Conservation (phyloP, 35 echinoderm and acorn worm species). For the Chiridota heheva region DNA sequence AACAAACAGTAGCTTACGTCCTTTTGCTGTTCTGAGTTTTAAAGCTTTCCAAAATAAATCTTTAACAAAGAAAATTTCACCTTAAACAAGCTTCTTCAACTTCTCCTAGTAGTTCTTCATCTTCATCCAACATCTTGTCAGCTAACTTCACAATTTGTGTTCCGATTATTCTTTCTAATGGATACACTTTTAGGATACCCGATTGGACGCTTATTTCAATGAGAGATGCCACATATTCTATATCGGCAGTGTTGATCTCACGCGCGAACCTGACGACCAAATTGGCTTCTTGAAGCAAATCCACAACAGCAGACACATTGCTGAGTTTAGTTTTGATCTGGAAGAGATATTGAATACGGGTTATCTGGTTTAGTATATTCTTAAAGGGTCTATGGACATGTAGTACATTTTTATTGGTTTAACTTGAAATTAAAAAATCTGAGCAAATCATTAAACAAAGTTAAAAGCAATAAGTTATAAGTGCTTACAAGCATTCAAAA, state of each 20-base stretch:
- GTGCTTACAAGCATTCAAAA: neutral
- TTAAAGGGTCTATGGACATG: neutral
- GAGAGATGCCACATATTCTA: constrained; percentile 47
- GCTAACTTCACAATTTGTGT: constrained; percentile 57
- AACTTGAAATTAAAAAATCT: constrained; percentile 8
- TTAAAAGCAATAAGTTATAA: neutral
- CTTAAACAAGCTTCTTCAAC: constrained; percentile 63
- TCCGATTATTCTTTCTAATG: constrained; percentile 39
- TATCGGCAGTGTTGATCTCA: constrained; percentile 47
- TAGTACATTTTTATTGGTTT: neutral
- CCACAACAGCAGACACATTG: constrained; percentile 56
- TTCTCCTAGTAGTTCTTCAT: constrained; percentile 25
- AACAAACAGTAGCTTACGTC: no score
- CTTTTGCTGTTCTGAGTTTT: no score
- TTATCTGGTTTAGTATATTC: neutral
- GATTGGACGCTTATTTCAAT: constrained; percentile 57
- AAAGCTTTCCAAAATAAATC: no score
- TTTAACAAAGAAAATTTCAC: constrained; percentile 39
- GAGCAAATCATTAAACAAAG: neutral
- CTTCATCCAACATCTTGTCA: constrained; percentile 61
- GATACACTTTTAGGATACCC: constrained; percentile 45
- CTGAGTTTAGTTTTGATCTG: constrained; percentile 14
- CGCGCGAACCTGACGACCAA: constrained; percentile 30
- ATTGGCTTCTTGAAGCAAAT: constrained; percentile 46
- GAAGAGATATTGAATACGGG: neutral